Conservation (phyloP, 2,888 invertebrate species). For the Phorcus lineatus region DNA sequence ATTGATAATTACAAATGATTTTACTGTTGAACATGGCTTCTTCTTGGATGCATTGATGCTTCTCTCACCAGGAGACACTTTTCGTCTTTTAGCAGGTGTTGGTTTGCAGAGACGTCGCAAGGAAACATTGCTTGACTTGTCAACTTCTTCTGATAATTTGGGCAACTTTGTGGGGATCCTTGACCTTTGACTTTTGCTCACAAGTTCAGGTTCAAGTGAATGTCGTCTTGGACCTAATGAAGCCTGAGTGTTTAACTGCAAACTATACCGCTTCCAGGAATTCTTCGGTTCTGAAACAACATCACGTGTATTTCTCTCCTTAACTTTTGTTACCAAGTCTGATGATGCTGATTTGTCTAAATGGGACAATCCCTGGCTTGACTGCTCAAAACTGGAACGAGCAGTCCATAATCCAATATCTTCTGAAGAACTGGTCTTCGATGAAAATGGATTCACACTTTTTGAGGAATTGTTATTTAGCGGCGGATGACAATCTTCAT, state of each 20-base stretch:
- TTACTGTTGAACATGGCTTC: neutral
- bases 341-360: too few species aligned
- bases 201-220: neutral
- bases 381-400: too few species aligned
- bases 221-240: neutral
- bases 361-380: too few species aligned
- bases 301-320: neutral
- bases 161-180: neutral
- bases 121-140: neutral
- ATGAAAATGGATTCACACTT: neutral
- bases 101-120: neutral
- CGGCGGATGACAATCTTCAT: neutral
- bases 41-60: neutral
- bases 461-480: neutral
- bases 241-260: neutral
- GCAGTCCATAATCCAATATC: too few species aligned
- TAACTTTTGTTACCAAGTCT: neutral
- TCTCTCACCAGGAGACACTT: neutral
- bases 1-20: neutral
- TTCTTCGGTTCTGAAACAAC: neutral
- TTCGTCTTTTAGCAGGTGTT: neutral
- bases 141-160: neutral
- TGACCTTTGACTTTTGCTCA: neutral
- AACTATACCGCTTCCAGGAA: neutral
- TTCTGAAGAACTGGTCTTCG: neutral